Conservation (phyloP, 1,140 invertebrate genomes). For the Drosophila rufa region DNA sequence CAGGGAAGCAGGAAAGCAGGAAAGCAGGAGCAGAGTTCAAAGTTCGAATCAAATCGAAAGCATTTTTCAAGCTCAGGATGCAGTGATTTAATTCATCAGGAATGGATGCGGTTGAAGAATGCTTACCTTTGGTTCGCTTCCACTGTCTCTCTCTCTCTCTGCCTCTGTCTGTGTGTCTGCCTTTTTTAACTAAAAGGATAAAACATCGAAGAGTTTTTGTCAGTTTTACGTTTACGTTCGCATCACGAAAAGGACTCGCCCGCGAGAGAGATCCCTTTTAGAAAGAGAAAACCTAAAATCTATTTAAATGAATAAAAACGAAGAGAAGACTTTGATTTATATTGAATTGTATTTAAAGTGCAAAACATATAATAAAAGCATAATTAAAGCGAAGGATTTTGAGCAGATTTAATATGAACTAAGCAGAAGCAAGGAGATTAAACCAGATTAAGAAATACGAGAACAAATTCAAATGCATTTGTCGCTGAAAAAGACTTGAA, state of each 20-base stretch:
- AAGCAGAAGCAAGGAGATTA: conserved; percentile 41
- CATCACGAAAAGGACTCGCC: conserved; percentile 24
- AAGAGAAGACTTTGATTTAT: conserved; percentile 79
- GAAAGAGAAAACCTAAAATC: conserved; percentile 10
- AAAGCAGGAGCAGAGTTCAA: conserved; percentile 41
- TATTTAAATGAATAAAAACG: conserved; percentile 29
- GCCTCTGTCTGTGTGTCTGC: conserved; percentile 2
- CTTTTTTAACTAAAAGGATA: conserved; percentile 41
- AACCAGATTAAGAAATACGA: conserved; percentile 64
- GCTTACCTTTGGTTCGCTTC: conserved; percentile 38
- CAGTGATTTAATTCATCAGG: conserved; percentile 30
- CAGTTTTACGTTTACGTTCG: conserved; percentile 45
- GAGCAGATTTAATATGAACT: conserved; percentile 75
- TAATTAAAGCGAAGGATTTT: conserved; percentile 78
- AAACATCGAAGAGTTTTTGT: conserved; percentile 56
- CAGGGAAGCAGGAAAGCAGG: conserved; percentile 4
- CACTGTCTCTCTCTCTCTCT: background rate
- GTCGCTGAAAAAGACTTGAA: conserved; percentile 84
- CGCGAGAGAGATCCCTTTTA: conserved; percentile 28
- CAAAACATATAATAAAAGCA: conserved; percentile 72
- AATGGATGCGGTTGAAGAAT: conserved; percentile 44
- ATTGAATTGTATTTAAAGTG: conserved; percentile 72
- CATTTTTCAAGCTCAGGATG: conserved; percentile 54
- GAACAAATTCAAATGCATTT: conserved; percentile 84
- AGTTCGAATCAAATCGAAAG: conserved; percentile 48